A percentile compares a stretch with the other conserved stretches of the same genome.
These are phyloP conservation scores for Schizothorax lantsangensis DNA, from an alignment of 2,797 vertebrate species.

Conservation along the genomic window DNA sequence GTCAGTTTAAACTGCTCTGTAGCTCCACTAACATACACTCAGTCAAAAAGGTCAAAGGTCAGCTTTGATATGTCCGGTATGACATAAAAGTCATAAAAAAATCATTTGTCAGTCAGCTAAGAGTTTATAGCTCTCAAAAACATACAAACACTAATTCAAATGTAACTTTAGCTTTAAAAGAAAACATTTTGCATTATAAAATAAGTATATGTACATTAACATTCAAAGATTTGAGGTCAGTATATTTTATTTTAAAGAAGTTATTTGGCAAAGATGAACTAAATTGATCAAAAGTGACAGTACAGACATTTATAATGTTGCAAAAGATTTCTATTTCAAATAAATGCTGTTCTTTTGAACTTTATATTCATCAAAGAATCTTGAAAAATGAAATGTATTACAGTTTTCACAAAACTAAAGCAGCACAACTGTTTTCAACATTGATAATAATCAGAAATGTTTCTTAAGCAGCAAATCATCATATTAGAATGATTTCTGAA, in stretches of 20 bases:
- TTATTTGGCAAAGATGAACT: background rate
- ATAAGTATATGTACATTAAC: background rate
- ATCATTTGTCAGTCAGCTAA: background rate
- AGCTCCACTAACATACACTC: background rate
- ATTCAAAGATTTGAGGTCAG: background rate
- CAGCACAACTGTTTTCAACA: background rate
- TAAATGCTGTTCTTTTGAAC: background rate
- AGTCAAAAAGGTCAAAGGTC: slow-evolving; percentile 32
- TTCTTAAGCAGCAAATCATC: background rate
- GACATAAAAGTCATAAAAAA: background rate
- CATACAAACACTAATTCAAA: background rate
- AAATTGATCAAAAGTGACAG: background rate
- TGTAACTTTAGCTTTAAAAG: background rate
- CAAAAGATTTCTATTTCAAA: background rate
- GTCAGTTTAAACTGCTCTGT: slow-evolving; percentile 16
- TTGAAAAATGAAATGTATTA: background rate
- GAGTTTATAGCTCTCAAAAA: background rate
- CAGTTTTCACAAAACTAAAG: background rate
- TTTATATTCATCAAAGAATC: background rate
- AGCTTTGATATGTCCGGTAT: slow-evolving; percentile 8
- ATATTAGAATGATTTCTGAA: background rate
- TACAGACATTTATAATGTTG: background rate
- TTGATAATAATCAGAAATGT: background rate
- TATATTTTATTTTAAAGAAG: background rate
- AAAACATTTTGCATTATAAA: background rate